Evolutionary conservation across 30 jellyfish, hydroid and myxozoan species (phyloP), one percentile per base, ranked within the genome.

Genomic region (Mastigias papua): DNA sequence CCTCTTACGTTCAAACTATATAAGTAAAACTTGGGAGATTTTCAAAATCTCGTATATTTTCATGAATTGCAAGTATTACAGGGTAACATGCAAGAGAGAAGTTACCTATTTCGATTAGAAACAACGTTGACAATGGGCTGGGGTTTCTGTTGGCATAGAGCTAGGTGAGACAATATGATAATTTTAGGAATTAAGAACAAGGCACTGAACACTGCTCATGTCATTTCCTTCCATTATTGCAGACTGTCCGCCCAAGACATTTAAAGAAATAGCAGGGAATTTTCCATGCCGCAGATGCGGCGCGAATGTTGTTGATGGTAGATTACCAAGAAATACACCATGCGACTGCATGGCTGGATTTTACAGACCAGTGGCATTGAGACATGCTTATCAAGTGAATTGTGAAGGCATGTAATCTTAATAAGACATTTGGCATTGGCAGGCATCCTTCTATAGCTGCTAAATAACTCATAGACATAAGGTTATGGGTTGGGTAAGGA

Each of bases 211-310:
- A n/a, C n/a, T n/a, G n/a, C n/a, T n/a, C n/a, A n/a, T 54, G 27
- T 11, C 9, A 19, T 6, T 54, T 63, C 23, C 37, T 7, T 0
- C 23, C 19, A 1, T 25, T 1, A 34, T 42, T 80, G 27, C 77
- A 89, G 97, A 66, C 7, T 90, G 97, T 63, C 10, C 15, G 23
- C 22, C 8, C 4, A 87, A 58, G 34, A 70, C 69, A 23, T 90
- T 62, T 75, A 90, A 90, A 73, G 50, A 85, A 22, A 13, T 30
- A 16, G 54, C 58, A 10, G 97, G 97, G 17, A 90, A 90, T 35
- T 65, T 22, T 11, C 91, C 95, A 19, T 90, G 97, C 75, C 8
- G 21, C 17, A 63, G 34, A 51, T 90, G 97, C 73, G 97, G 95
- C 16, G 70, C 73, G 7, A 74, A 78, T 74, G 82, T 50, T 25